phyloP scores from a whole-genome alignment of 1,140 invertebrate species.

The Protaetia brevitarsis region DNA sequence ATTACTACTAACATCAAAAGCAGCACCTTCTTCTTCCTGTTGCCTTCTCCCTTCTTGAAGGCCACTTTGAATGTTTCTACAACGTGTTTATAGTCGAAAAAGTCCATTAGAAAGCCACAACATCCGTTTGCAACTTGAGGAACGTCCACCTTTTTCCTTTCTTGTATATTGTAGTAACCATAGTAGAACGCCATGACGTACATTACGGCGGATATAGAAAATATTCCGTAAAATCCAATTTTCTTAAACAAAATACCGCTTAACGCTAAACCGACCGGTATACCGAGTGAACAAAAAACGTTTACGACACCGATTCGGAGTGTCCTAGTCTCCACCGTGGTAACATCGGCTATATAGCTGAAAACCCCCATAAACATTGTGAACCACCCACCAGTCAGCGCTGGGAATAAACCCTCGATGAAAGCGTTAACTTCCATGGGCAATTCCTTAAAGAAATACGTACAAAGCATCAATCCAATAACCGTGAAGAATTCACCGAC shows the following conservation, averaged over 20 bases:
- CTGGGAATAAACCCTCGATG: conserved; percentile 73
- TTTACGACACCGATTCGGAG: conserved; percentile 80
- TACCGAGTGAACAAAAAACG: conserved; percentile 74
- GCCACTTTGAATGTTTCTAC: conserved; percentile 71
- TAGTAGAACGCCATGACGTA: conserved; percentile 74
- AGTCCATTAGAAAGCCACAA: conserved; percentile 53
- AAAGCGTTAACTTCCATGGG: conserved; percentile 75
- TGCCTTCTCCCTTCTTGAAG: conserved; percentile 70
- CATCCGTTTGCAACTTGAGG: conserved; percentile 46
- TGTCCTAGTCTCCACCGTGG: conserved; percentile 74
- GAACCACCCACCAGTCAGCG: conserved; percentile 79
- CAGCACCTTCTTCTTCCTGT: conserved; percentile 66
- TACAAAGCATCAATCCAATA: conserved; percentile 73
- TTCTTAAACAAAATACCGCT: conserved; percentile 67
- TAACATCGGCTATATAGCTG: conserved; percentile 85
- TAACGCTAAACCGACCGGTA: conserved; percentile 74
- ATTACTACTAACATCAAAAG: conserved; percentile 76
- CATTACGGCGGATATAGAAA: conserved; percentile 66
- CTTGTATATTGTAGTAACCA: conserved; percentile 63
- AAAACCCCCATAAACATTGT: conserved; percentile 88
- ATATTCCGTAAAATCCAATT: conserved; percentile 78
- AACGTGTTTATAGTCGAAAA: conserved; percentile 71
- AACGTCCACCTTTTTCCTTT: conserved; percentile 52
- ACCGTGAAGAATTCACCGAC: conserved; percentile 75
- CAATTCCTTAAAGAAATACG: conserved; percentile 72